Evolutionary conservation across 2,113 vertebrate genomes (phyloP).

Genomic region (Toxostoma redivivum): DNA sequence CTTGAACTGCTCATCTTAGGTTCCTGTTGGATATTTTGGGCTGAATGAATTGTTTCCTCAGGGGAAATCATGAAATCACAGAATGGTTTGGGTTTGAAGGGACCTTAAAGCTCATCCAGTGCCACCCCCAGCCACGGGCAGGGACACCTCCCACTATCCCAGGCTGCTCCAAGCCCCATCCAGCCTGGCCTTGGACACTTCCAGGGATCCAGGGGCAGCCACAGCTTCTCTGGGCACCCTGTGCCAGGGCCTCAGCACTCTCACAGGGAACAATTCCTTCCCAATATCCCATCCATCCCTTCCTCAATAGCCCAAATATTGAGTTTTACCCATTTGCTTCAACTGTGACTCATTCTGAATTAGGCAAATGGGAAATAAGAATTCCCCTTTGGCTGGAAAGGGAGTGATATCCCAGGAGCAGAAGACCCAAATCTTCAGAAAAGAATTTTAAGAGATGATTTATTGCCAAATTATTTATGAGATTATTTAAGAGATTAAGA

Average conservation of each 20-base stretch:
- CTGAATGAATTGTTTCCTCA: neutral
- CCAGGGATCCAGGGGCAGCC: neutral
- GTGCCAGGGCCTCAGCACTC: rapidly evolving
- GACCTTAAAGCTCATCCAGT: rapidly evolving
- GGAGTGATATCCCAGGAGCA: neutral
- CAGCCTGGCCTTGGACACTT: neutral
- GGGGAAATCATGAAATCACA: no score
- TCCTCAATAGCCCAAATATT: neutral
- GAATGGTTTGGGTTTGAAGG: neutral
- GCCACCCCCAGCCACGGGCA: rapidly evolving
- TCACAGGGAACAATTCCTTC: neutral
- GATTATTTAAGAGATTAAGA: neutral
- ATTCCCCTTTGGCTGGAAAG: neutral
- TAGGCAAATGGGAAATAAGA: neutral
- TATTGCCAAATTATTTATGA: no score
- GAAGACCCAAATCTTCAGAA: neutral
- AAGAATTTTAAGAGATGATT: neutral
- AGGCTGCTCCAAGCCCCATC: rapidly evolving
- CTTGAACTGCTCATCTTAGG: neutral
- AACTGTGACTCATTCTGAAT: neutral
- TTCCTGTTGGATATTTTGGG: neutral
- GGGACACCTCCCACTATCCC: neutral
- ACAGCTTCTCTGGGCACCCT: neutral
- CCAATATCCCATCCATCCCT: neutral
- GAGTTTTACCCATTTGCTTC: neutral